phyloP scores from a whole-genome alignment of 2,797 vertebrate genomes.

The Crossoptilon crossoptilon region DNA sequence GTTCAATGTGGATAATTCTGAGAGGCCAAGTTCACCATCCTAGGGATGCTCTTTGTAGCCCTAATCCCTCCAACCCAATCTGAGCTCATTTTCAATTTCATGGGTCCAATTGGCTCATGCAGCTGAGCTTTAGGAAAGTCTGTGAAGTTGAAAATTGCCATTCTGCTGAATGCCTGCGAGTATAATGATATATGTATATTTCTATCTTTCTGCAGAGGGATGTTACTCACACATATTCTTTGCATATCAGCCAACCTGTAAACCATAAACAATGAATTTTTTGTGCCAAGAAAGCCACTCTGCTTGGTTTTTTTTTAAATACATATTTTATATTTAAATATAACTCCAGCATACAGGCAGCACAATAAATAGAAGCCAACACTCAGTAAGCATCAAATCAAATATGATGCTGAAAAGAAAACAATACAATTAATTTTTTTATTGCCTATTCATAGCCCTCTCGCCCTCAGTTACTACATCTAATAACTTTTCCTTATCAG shows the following conservation, averaged over 20 bases:
- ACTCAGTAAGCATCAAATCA: slow-evolving; percentile 20
- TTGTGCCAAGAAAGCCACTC: background rate
- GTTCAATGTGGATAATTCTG: background rate
- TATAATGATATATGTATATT: slow-evolving; percentile 32
- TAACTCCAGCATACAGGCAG: background rate
- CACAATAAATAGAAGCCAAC: background rate
- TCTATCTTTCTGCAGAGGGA: background rate
- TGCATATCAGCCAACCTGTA: background rate
- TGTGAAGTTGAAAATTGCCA: slow-evolving; percentile 59
- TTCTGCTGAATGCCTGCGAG: slow-evolving; percentile 38
- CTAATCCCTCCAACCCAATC: slow-evolving; percentile 51
- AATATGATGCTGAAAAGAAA: background rate
- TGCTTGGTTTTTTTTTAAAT: background rate
- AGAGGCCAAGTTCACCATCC: background rate
- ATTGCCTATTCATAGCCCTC: background rate
- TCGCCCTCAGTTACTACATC: background rate
- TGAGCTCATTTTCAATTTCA: slow-evolving; percentile 61
- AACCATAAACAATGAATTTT: slow-evolving; percentile 22
- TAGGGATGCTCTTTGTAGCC: slow-evolving; percentile 19
- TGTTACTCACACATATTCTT: background rate
- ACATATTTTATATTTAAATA: slow-evolving; percentile 7
- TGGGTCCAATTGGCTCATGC: slow-evolving; percentile 14
- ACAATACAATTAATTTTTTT: slow-evolving; percentile 27
- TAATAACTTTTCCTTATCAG: background rate
- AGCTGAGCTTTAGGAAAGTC: slow-evolving; percentile 34